Percentiles rank a stretch among this genome's conserved stretches.
Evolutionary conservation across 1,140 invertebrate species (phyloP).

Genomic region (Penaeus chinensis): DNA sequence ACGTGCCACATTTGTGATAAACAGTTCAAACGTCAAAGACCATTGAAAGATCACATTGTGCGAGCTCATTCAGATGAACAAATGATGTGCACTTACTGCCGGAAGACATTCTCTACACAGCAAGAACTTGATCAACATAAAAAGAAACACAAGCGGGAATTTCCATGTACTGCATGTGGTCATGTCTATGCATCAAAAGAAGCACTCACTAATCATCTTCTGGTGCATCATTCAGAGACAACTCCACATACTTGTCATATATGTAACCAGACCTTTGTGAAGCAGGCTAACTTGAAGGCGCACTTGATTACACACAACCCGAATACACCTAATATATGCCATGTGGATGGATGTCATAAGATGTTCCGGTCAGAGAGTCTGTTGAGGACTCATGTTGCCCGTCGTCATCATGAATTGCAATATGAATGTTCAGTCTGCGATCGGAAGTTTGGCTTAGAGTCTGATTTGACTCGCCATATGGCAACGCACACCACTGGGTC

Average conservation of each 20-base stretch:
- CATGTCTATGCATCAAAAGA: constrained; percentile 41
- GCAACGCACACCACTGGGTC: constrained; percentile 28
- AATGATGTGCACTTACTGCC: constrained; percentile 34
- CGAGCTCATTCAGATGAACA: constrained; percentile 43
- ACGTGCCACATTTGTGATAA: constrained; percentile 55
- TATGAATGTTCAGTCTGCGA: constrained; percentile 51
- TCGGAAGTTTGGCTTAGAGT: constrained; percentile 44
- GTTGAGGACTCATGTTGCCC: constrained; percentile 42
- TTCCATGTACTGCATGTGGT: constrained; percentile 36
- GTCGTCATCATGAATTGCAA: constrained; percentile 34
- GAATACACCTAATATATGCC: constrained; percentile 42
- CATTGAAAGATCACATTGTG: constrained; percentile 56
- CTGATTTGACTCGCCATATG: constrained; percentile 41
- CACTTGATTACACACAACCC: constrained; percentile 41
- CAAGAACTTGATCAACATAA: constrained; percentile 51
- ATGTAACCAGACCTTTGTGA: constrained; percentile 30
- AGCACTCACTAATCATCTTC: constrained; percentile 37
- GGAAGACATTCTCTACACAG: constrained; percentile 40
- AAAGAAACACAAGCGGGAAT: constrained; percentile 36
- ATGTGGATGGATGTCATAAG: constrained; percentile 45
- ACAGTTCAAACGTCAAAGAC: constrained; percentile 58
- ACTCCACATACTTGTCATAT: constrained; percentile 34
- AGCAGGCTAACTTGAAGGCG: constrained; percentile 37
- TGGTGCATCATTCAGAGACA: constrained; percentile 46
- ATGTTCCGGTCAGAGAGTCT: constrained; percentile 44